Evolutionary conservation across 2,797 vertebrate genomes (phyloP).

Genomic region (Nyctalus aviator): DNA sequence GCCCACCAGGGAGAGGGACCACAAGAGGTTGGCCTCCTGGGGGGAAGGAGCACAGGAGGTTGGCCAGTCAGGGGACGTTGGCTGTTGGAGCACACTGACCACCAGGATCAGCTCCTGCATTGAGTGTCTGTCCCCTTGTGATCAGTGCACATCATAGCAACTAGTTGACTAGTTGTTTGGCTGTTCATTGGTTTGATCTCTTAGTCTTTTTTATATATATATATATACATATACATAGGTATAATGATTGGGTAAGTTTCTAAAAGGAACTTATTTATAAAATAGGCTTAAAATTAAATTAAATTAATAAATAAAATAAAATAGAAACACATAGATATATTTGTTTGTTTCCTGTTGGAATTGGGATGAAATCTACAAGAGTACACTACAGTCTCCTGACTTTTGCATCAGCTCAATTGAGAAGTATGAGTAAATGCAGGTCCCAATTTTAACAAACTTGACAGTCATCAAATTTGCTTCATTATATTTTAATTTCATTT

Average conservation of each 20-base stretch:
- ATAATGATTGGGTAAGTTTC: not conserved
- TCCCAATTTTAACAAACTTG: slow-evolving; percentile 68
- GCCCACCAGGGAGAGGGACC: too few relatives aligned
- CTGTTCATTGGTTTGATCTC: rapidly evolving
- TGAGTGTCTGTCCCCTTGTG: too few relatives aligned
- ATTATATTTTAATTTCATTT: slow-evolving; percentile 77
- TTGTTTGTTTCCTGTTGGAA: not conserved
- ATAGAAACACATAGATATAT: not conserved
- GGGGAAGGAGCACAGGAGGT: too few relatives aligned
- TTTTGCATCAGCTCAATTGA: not conserved
- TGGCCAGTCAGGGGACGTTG: too few relatives aligned
- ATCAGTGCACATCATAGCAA: too few relatives aligned
- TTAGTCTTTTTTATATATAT: too few relatives aligned
- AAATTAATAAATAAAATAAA: not conserved
- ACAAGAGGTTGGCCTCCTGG: too few relatives aligned
- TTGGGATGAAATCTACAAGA: not conserved
- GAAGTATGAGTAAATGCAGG: slow-evolving; percentile 66
- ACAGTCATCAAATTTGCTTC: slow-evolving; percentile 72
- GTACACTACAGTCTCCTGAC: not conserved
- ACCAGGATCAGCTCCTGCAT: too few relatives aligned
- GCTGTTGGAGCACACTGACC: too few relatives aligned
- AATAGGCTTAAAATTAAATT: not conserved
- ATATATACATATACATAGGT: rapidly evolving
- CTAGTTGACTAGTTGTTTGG: too few relatives aligned
- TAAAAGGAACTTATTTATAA: not conserved